These are phyloP conservation scores for Bufotes viridis DNA, from an alignment of 2,797 vertebrate genomes.

Conservation along the genomic window DNA sequence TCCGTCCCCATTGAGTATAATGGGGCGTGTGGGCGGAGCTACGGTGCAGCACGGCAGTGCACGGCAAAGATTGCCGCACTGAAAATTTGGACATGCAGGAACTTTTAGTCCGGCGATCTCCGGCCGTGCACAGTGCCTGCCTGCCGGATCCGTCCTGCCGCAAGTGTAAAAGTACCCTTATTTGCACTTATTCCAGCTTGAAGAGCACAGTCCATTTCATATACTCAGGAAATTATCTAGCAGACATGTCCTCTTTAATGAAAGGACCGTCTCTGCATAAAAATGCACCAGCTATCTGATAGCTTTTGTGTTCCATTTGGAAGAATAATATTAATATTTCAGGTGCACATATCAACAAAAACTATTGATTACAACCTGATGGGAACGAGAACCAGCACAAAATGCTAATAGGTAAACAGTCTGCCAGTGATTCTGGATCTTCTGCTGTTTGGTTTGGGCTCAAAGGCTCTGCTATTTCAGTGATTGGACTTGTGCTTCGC, in stretches of 20 bases:
- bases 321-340: conserved; percentile 35
- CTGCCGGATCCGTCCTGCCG: no score
- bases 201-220: not conserved
- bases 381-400: not conserved
- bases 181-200: not conserved
- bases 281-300: not conserved
- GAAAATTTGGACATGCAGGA: no score
- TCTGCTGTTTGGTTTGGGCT: conserved; percentile 32
- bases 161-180: no score
- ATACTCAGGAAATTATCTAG: not conserved
- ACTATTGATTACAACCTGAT: conserved; percentile 8
- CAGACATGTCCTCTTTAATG: not conserved
- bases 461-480: conserved; percentile 22
- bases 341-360: not conserved
- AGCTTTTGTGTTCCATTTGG: conserved; percentile 13
- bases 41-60: no score
- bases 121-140: no score
- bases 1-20: no score
- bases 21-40: no score
- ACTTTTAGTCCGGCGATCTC: no score
- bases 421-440: conserved; percentile 15
- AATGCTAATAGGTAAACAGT: conserved; percentile 35
- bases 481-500: conserved; percentile 33
- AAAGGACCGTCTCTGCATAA: not conserved
- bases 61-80: no score